These are phyloP conservation scores for Acanthosepion lycidas DNA, from an alignment of 2,888 invertebrate species.

Conservation along the genomic window DNA sequence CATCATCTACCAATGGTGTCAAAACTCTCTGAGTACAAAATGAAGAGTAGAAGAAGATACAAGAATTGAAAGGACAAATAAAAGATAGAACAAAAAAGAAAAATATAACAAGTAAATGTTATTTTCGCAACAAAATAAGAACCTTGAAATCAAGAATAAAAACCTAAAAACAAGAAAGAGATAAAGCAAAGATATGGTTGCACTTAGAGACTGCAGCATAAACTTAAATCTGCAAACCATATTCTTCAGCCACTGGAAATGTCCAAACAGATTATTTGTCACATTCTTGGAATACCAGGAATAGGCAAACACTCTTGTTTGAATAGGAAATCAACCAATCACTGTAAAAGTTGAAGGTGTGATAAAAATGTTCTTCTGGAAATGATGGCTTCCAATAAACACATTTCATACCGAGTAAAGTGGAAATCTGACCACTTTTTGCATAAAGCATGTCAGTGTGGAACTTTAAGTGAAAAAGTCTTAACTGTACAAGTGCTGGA, in stretches of 20 bases:
- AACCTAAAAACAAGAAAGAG: not conserved
- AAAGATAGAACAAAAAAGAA: not conserved
- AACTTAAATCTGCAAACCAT: not conserved
- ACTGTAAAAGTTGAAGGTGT: not conserved
- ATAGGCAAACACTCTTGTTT: not conserved
- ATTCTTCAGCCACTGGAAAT: not conserved
- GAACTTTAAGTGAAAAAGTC: not conserved
- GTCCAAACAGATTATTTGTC: not conserved
- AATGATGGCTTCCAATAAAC: not conserved
- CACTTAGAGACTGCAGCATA: not conserved
- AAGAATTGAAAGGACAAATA: not conserved
- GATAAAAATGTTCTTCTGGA: not conserved
- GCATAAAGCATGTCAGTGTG: not conserved
- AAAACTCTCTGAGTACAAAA: not conserved
- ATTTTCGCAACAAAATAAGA: not conserved
- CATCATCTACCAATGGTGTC: too few species aligned
- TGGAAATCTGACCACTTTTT: not conserved
- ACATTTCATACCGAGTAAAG: not conserved
- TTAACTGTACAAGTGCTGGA: not conserved
- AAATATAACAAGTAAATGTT: not conserved
- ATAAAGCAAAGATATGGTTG: not conserved
- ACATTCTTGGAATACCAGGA: conserved; percentile 17
- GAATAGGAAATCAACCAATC: conserved; percentile 33
- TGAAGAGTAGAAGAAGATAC: not conserved
- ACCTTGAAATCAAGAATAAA: not conserved